Percentiles rank a stretch among this genome's conserved stretches.
These are phyloP conservation scores for Chitala chitala DNA, from an alignment of 2,113 vertebrate genomes.

Conservation along the genomic window DNA sequence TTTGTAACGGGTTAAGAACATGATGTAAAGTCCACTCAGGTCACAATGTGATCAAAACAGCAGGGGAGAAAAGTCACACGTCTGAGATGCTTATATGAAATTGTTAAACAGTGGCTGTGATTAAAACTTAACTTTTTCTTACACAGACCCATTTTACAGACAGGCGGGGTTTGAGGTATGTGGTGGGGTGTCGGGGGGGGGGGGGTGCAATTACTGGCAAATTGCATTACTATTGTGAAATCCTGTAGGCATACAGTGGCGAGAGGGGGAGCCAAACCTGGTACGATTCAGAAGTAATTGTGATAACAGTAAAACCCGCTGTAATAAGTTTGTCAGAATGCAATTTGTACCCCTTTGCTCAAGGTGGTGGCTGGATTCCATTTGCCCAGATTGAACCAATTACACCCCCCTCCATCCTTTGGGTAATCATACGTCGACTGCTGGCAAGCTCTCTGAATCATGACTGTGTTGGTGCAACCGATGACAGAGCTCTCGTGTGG, in stretches of 20 bases:
- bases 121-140: neutral
- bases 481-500: neutral
- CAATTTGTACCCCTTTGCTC: slow-evolving; percentile 3
- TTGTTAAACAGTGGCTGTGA: neutral
- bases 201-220: slow-evolving; percentile 11
- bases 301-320: slow-evolving; percentile 4
- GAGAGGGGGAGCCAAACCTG: neutral
- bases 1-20: neutral
- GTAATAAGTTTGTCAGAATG: slow-evolving; percentile 16
- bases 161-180: neutral
- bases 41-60: neutral
- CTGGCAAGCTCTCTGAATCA: neutral
- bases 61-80: neutral
- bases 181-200: no score
- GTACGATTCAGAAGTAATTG: neutral
- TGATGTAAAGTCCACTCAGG: neutral
- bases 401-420: neutral
- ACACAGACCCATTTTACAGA: neutral
- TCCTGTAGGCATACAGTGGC: neutral
- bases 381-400: neutral
- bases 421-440: neutral
- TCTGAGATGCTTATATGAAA: neutral
- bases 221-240: neutral
- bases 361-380: neutral
- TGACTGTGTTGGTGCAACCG: neutral